Percentiles rank a stretch among this genome's conserved stretches.
Evolutionary conservation across 2,797 vertebrate species (phyloP).

Genomic region (Peromyscus aztecus): DNA sequence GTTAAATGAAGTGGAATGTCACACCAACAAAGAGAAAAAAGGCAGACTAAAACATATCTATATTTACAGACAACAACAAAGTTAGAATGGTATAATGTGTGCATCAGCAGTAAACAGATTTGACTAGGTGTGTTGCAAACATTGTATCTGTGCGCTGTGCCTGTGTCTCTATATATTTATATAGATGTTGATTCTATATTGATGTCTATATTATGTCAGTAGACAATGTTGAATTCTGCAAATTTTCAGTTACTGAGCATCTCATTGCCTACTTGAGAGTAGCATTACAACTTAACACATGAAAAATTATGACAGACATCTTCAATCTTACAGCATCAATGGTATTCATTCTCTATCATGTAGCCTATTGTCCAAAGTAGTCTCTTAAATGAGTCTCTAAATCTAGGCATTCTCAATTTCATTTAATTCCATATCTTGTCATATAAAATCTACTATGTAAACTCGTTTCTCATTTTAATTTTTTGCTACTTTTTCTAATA

Average conservation of each 20-base stretch:
- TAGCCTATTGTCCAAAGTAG: not conserved
- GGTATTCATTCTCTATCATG: not conserved
- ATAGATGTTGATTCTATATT: not conserved
- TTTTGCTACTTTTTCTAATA: not conserved
- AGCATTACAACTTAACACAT: not conserved
- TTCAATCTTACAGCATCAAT: not conserved
- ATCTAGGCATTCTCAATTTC: not conserved
- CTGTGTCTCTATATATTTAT: not conserved
- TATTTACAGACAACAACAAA: not conserved
- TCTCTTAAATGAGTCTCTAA: not conserved
- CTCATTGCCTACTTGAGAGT: not conserved
- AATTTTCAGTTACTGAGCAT: not conserved
- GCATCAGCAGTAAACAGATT: not conserved
- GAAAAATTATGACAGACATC: not conserved
- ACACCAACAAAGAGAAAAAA: not conserved
- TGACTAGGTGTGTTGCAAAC: not conserved
- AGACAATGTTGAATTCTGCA: not conserved
- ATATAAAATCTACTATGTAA: not conserved
- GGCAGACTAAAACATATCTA: not conserved
- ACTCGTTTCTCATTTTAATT: not conserved
- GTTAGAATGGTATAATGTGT: not conserved
- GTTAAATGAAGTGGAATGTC: not conserved
- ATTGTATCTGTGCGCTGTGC: not conserved
- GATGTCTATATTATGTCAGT: not conserved
- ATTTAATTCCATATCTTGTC: not conserved